Base-by-base conservation (phyloP, 35 echinoderm and acorn worm genomes). In the Hemicentrotus pulcherrimus region DNA sequence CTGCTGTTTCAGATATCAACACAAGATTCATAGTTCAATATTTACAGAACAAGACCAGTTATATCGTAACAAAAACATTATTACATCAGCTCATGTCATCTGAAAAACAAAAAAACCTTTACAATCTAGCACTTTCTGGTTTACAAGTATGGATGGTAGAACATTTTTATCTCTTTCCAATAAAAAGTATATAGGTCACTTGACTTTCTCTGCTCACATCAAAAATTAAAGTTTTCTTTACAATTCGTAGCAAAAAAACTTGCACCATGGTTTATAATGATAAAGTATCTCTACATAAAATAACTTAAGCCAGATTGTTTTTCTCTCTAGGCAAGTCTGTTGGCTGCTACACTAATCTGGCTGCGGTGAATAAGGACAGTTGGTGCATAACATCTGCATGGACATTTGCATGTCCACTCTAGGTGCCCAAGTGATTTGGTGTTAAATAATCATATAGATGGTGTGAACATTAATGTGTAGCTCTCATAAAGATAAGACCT, bases 101-200 rank as follows among this genome's bases (percentile, higher is more conserved):
- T 18, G 22, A 91, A 46, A 28, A 47, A 91, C 22, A 47, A 93
- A 47, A 92, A 31, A 93, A 93, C 32, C 32, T 90, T 90, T 47
- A 90, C 88, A 90, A 90, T 93, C 91, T 93, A 93, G 91, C 91
- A 93, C 91, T 93, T 93, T 93, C 46, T 50, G 91, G 91, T 50
- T 90, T 93, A 93, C 88, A 90, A 22, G 41, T 46, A 93, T 93
- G 91, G 91, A 93, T 93, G 91, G 91, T 93, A 50, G 19, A 31
- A 93, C 46, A 55, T 93, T 58, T 92, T 93, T 33, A 6, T 91
- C 41, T 47, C 46, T 58, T 31, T 47, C 46, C 16, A 93, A 48
- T 93, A 93, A 47, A 93, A 93, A 93, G 46, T 58, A 93, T 93
- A 93, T 93, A 93, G 91, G 91, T 50, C 91, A 93, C 91, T 93